These are phyloP conservation scores for Thymallus thymallus DNA, from an alignment of 2,113 vertebrate genomes.

Conservation along the genomic window DNA sequence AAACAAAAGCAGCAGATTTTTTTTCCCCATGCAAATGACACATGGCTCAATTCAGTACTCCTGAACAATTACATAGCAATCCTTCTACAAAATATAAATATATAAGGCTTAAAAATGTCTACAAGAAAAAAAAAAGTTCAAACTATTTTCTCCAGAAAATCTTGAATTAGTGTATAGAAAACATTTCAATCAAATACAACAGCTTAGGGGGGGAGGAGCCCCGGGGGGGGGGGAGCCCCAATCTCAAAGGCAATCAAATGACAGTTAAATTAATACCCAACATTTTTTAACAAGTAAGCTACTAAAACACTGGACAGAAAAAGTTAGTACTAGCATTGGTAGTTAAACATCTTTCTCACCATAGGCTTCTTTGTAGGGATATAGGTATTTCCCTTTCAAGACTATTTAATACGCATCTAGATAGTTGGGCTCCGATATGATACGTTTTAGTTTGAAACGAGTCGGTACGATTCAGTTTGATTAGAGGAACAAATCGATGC, in stretches of 20 bases:
- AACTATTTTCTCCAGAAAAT: no score
- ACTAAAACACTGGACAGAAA: slow-evolving; percentile 39
- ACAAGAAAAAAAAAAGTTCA: slow-evolving; percentile 71
- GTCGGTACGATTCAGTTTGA: no score
- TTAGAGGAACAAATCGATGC: no score
- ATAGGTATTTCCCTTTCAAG: no score
- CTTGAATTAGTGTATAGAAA: slow-evolving; percentile 75
- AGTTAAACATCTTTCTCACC: slow-evolving; percentile 21
- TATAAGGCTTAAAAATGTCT: slow-evolving; percentile 61
- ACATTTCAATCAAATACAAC: slow-evolving; percentile 73
- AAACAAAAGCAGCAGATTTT: slow-evolving; percentile 74
- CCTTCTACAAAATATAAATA: slow-evolving; percentile 77
- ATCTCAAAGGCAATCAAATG: slow-evolving; percentile 78
- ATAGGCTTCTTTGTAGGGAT: background rate
- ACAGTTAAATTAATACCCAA: slow-evolving; percentile 76
- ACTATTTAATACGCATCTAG: no score
- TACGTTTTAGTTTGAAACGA: no score
- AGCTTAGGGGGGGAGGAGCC: slow-evolving; percentile 67
- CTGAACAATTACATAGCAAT: slow-evolving; percentile 60
- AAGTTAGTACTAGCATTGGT: slow-evolving; percentile 64
- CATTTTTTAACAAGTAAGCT: slow-evolving; percentile 40
- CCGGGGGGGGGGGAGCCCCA: slow-evolving; percentile 62
- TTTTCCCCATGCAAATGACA: slow-evolving; percentile 43
- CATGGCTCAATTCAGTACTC: slow-evolving; percentile 58
- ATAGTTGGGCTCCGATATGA: no score